phyloP scores from a whole-genome alignment of 2,113 vertebrate genomes.

The Prolemur simus region DNA sequence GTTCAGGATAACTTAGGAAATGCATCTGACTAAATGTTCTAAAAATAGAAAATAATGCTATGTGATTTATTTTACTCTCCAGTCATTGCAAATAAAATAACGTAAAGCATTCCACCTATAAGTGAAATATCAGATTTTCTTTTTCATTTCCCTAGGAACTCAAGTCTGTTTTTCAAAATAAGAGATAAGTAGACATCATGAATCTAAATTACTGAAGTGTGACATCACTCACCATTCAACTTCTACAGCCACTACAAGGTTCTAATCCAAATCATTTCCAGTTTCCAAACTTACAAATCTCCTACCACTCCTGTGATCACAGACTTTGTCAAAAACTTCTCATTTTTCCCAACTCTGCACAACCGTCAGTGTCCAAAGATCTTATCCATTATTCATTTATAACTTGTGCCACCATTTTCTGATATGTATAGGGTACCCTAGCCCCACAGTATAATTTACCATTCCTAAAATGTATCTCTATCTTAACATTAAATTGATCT shows the following conservation, averaged over 20 bases:
- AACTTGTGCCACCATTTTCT: not conserved
- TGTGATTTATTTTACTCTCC: not conserved
- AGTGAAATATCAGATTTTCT: not conserved
- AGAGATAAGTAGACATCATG: not conserved
- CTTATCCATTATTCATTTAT: not conserved
- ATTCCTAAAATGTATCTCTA: not conserved
- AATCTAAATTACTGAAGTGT: not conserved
- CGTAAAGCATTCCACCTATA: not conserved
- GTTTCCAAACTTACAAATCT: not conserved
- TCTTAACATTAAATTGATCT: not conserved
- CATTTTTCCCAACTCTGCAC: not conserved
- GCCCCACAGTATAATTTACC: not conserved
- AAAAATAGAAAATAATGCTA: not conserved
- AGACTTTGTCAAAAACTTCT: not conserved
- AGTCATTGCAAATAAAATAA: not conserved
- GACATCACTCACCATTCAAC: not conserved
- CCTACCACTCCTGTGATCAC: not conserved
- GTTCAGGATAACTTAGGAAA: not conserved
- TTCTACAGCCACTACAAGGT: not conserved
- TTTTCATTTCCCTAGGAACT: not conserved
- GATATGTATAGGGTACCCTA: not conserved
- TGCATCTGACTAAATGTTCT: not conserved
- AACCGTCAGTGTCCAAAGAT: not conserved
- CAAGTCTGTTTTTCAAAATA: not conserved
- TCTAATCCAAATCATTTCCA: not conserved